phyloP scores from a whole-genome alignment of 2,797 vertebrate genomes.

The Tenualosa thibaudeaui region DNA sequence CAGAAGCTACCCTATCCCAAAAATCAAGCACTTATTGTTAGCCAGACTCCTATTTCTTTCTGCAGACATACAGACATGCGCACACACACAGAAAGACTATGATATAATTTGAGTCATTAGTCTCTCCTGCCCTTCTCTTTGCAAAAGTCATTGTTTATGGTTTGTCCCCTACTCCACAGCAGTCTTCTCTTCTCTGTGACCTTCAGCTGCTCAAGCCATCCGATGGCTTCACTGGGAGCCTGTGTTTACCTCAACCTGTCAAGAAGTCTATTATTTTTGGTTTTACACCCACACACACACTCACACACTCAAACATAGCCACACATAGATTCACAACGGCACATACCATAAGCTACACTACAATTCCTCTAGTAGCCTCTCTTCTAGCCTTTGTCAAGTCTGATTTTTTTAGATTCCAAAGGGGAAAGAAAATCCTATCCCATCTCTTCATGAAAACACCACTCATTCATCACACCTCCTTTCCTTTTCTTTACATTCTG shows the following conservation, averaged over 20 bases:
- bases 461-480: neutral
- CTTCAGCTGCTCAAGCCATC: neutral
- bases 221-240: neutral
- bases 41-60: neutral
- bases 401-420: too few species aligned
- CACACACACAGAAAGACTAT: conserved; percentile 16
- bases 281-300: neutral
- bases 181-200: neutral
- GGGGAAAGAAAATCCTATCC: too few species aligned
- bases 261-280: neutral
- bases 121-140: neutral
- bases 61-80: neutral
- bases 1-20: neutral
- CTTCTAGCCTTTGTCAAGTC: too few species aligned
- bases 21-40: neutral
- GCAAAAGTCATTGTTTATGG: too few species aligned
- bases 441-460: too few species aligned
- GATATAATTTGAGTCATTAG: neutral
- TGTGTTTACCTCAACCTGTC: neutral
- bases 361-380: too few species aligned
- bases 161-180: neutral
- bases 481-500: neutral
- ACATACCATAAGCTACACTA: neutral
- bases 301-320: neutral
- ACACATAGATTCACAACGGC: neutral